Evolutionary conservation across 35 echinoderm and acorn worm genomes (phyloP).

Genomic region (Nesometra sesokonis): DNA sequence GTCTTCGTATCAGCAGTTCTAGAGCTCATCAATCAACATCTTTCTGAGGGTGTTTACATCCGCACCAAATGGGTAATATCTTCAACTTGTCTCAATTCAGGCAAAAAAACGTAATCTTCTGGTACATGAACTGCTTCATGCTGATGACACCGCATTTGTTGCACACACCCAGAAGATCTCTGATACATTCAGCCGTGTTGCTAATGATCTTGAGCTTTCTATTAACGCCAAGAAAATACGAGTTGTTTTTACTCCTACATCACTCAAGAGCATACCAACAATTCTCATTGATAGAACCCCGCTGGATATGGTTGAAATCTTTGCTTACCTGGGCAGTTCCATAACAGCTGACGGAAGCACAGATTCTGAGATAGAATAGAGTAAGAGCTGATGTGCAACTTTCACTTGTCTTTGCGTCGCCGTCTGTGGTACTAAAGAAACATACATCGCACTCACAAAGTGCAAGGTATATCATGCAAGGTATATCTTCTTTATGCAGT

Average conservation of each 20-base stretch:
- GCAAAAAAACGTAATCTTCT: background rate
- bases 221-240: background rate
- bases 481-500: too few relatives aligned
- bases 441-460: too few relatives aligned
- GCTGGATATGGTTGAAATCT: too few relatives aligned
- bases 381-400: too few relatives aligned
- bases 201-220: background rate
- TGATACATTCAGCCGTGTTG: conserved; percentile 6
- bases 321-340: too few relatives aligned
- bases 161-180: conserved; percentile 8
- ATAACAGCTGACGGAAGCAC: too few relatives aligned
- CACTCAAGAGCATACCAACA: background rate
- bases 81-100: conserved; percentile 32
- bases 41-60: conserved; percentile 9
- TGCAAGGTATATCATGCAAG: too few relatives aligned
- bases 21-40: conserved; percentile 15
- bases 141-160: conserved; percentile 13
- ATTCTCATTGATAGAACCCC: too few relatives aligned
- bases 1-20: conserved; percentile 12
- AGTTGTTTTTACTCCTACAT: conserved; percentile 7
- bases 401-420: too few relatives aligned
- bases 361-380: too few relatives aligned
- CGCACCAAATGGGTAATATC: conserved; percentile 26
- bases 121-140: background rate
- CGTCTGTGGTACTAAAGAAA: too few relatives aligned